These are phyloP conservation scores for Hipposideros larvatus DNA, from an alignment of 2,797 vertebrate genomes.

Conservation along the genomic window DNA sequence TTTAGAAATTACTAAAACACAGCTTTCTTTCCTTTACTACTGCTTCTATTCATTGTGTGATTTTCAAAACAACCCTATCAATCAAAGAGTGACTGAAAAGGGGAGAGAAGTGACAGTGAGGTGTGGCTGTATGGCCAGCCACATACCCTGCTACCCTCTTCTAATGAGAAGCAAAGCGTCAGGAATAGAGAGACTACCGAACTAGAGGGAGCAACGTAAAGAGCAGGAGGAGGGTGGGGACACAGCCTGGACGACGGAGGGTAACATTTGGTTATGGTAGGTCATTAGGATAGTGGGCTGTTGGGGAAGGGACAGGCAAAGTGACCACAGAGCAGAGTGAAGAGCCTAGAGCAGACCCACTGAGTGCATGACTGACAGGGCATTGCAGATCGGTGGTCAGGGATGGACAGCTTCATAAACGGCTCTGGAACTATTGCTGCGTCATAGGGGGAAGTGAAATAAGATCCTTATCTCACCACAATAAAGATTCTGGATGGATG, in stretches of 20 bases:
- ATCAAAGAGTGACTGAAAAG: background rate
- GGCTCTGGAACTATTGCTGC: background rate
- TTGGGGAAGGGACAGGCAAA: background rate
- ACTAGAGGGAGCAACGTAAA: background rate
- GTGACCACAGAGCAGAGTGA: background rate
- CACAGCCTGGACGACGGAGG: rapidly evolving
- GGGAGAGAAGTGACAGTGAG: background rate
- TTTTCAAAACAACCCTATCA: background rate
- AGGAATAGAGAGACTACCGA: background rate
- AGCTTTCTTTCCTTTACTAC: background rate
- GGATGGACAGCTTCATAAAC: too few species aligned
- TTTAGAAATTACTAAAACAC: background rate
- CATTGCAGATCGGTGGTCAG: rapidly evolving
- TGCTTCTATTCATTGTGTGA: background rate
- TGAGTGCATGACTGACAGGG: rapidly evolving
- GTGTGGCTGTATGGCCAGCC: background rate
- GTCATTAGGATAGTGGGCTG: too few species aligned
- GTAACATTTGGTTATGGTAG: background rate
- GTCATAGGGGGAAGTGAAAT: background rate
- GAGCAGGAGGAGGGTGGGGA: background rate
- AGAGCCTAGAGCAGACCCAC: too few species aligned
- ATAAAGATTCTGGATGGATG: background rate
- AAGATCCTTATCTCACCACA: background rate
- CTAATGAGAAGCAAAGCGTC: background rate
- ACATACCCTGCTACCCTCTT: background rate